phyloP scores from a whole-genome alignment of 1,140 invertebrate species.

The Cylas formicarius region DNA sequence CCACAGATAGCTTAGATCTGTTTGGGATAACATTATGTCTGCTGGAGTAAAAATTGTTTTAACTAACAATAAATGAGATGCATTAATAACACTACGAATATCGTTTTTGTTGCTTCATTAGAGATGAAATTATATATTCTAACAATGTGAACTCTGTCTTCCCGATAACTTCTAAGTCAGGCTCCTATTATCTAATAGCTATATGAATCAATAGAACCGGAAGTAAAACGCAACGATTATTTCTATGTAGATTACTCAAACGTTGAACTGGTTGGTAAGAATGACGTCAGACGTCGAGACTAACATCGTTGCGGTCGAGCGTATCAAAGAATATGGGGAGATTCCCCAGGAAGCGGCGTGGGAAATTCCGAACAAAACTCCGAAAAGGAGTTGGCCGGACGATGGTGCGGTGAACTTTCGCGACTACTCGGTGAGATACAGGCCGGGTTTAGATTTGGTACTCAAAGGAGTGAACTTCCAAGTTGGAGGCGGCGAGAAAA shows the following conservation, averaged over 20 bases:
- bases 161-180: not conserved
- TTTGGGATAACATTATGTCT: too few relatives aligned
- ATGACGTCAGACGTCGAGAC: constrained; percentile 97
- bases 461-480: constrained; percentile 62
- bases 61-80: too few relatives aligned
- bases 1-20: too few relatives aligned
- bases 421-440: constrained; percentile 71
- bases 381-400: constrained; percentile 62
- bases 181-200: not conserved
- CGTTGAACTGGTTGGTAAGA: constrained; percentile 90
- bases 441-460: constrained; percentile 75
- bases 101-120: too few relatives aligned
- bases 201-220: not conserved
- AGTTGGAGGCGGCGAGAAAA: constrained; percentile 67
- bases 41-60: too few relatives aligned
- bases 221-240: not conserved
- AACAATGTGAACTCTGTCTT: too few relatives aligned
- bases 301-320: constrained; percentile 94
- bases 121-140: too few relatives aligned
- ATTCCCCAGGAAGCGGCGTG: constrained; percentile 66
- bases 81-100: too few relatives aligned
- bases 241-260: constrained; percentile 72
- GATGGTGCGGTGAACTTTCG: constrained; percentile 66
- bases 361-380: constrained; percentile 53
- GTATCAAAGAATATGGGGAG: constrained; percentile 93